Evolutionary conservation across 2,888 invertebrate species (phyloP).

Genomic region (Aphodius granarius): DNA sequence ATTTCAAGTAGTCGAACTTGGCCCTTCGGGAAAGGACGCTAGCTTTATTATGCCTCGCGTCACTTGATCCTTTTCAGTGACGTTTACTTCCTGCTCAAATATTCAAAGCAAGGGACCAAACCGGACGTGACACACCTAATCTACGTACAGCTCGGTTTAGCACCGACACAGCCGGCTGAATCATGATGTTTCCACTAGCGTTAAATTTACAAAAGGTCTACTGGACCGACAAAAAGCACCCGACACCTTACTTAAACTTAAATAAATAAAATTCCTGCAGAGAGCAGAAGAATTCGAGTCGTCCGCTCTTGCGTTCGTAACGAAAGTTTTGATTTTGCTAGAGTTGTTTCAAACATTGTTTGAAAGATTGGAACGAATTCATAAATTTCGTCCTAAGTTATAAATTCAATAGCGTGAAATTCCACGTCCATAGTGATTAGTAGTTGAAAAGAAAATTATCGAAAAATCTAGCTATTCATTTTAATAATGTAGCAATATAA

Average conservation of each 20-base stretch:
- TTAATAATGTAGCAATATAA: too few relatives aligned
- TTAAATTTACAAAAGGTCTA: background rate
- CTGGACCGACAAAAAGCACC: background rate
- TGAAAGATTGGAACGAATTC: too few relatives aligned
- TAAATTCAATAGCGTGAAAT: too few relatives aligned
- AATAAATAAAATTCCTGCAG: background rate
- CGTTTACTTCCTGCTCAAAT: background rate
- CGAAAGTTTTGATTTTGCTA: background rate
- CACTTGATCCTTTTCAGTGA: background rate
- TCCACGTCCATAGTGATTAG: too few relatives aligned
- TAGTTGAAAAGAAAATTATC: too few relatives aligned
- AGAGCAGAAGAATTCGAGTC: background rate
- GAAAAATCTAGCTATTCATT: too few relatives aligned
- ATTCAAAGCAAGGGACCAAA: background rate
- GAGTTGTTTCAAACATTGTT: background rate
- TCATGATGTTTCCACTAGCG: background rate
- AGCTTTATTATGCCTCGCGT: background rate
- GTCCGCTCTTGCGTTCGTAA: background rate
- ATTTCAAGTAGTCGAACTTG: background rate
- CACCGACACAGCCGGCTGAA: background rate
- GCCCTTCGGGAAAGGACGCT: background rate
- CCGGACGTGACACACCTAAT: background rate
- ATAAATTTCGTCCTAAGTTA: too few relatives aligned
- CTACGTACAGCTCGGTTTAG: background rate
- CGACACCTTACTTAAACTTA: background rate